Evolutionary conservation across 2,888 invertebrate species (phyloP).

Genomic region (Nemoura dubitans): DNA sequence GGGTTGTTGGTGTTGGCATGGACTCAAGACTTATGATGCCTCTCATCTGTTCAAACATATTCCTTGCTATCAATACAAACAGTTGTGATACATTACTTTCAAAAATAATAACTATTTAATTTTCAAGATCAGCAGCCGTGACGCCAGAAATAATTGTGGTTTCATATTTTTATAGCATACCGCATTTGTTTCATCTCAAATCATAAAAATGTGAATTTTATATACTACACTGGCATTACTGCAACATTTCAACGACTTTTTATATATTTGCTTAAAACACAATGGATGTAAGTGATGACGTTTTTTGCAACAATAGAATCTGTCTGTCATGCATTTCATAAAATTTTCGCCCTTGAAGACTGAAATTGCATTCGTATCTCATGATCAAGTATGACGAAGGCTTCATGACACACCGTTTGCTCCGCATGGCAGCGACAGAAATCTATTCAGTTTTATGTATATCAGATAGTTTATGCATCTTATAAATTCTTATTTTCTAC

Average conservation of each 20-base stretch:
- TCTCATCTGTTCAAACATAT: background rate
- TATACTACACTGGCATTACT: background rate
- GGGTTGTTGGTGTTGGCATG: conserved; percentile 47
- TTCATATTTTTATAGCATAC: background rate
- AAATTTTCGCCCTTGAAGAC: background rate
- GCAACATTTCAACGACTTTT: background rate
- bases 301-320: background rate
- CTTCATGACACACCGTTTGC: background rate
- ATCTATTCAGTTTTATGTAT: background rate
- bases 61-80: background rate
- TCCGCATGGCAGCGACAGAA: background rate
- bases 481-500: background rate
- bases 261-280: background rate
- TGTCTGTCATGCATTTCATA: background rate
- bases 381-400: conserved; percentile 7
- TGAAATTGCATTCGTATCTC: background rate
- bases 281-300: background rate
- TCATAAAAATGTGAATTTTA: too few relatives aligned
- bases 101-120: background rate
- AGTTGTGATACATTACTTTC: background rate
- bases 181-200: background rate
- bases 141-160: background rate
- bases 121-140: too few relatives aligned
- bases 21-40: conserved; percentile 41
- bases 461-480: background rate